A percentile compares a stretch with the other conserved stretches of the same genome.
phyloP scores from a whole-genome alignment of 2,797 vertebrate genomes.

The Microctenopoma lineatum region DNA sequence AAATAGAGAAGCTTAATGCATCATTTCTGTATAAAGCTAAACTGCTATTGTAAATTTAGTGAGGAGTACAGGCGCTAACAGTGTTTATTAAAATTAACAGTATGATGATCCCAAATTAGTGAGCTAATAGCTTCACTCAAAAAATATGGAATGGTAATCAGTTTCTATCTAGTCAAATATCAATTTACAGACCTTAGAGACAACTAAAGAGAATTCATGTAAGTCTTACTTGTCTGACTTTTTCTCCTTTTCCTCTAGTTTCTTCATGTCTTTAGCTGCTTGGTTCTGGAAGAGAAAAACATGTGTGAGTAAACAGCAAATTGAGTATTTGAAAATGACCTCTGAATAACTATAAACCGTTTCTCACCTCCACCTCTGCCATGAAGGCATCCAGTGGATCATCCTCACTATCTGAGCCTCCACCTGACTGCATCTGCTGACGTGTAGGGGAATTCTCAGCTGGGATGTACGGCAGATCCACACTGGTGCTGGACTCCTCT shows the following conservation, averaged over 20 bases:
- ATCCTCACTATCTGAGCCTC: constrained; percentile 95
- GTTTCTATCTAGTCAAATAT: constrained; percentile 5
- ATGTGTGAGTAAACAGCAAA: background rate
- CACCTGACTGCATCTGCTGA: constrained; percentile 91
- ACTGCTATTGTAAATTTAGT: constrained; percentile 1
- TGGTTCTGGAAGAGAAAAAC: constrained; percentile 85
- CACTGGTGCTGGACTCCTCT: constrained; percentile 90
- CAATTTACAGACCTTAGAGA: background rate
- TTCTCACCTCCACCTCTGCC: constrained; percentile 97
- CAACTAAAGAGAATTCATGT: constrained; percentile 18
- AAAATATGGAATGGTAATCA: constrained; percentile 1
- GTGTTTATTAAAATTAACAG: background rate
- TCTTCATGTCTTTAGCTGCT: constrained; percentile 97
- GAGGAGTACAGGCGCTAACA: constrained; percentile 12
- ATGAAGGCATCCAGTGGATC: constrained; percentile 98
- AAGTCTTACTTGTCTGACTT: constrained; percentile 93
- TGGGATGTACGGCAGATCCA: constrained; percentile 96
- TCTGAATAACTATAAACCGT: background rate
- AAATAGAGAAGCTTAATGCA: constrained; percentile 1
- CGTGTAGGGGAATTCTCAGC: constrained; percentile 98
- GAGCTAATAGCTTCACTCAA: constrained; percentile 3
- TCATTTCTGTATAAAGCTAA: background rate
- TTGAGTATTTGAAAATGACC: background rate
- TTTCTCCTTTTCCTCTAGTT: constrained; percentile 96
- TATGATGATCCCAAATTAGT: constrained; percentile 7